Evolutionary conservation across 2,113 vertebrate species (phyloP), one percentile per base, ranked within the genome.

Genomic region (Nerophis ophidion): DNA sequence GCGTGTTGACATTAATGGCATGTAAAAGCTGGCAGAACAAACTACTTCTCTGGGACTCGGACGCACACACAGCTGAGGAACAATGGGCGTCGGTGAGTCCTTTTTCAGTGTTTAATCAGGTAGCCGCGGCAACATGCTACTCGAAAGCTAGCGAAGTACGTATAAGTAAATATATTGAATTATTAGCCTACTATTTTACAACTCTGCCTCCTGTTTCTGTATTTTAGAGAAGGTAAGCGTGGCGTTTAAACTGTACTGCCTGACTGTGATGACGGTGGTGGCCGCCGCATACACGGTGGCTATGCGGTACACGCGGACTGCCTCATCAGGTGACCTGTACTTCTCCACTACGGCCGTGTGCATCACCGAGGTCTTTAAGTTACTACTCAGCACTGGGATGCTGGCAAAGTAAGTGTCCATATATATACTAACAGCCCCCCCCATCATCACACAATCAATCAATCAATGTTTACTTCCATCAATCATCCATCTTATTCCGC

Each of bases 291-390:
- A 99, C 55, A 96, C 93, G 0, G 88, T 98, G 38, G 88, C 89
- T 0, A 60, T 99, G 47, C 84, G 97, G 2, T 99, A 95, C 87
- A 98, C 95, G 0, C 89, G 97, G 76, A 92, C 87, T 9, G 73
- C 81, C 2, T 91, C 92, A 0, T 60, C 87, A 0, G 70, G 60
- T 1, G 90, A 93, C 0, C 80, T 98, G 65, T 99, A 99, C 84
- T 97, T 97, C 64, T 93, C 95, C 15, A 94, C 95, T 0, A 98
- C 97, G 0, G 97, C 95, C 0, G 97, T 99, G 36, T 98, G 93
- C 72, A 51, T 94, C 57, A 80, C 94, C 0, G 97, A 99, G 78
- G 88, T 98, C 49, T 93, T 97, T 70, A 99, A 99, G 67, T 62
- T 99, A 57, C 65, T 95, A 33, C 61, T 98, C 55, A 99, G 96